Conservation (phyloP, 2,113 vertebrate species). For the Malurus cyaneus region DNA sequence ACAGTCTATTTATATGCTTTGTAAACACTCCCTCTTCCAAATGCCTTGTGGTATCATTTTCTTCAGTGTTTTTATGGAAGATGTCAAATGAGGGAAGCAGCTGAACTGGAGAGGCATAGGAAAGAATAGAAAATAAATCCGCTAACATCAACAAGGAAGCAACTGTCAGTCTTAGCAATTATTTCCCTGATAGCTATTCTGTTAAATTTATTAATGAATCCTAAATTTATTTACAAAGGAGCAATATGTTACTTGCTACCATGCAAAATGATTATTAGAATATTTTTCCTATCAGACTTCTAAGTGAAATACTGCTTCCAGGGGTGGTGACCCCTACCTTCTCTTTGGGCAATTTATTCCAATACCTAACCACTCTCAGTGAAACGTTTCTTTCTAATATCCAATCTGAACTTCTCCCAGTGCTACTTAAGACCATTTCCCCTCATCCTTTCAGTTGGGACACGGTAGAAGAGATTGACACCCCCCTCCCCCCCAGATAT, state of each 20-base stretch:
- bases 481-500: neutral
- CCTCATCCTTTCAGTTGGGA: neutral
- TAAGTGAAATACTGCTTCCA: neutral
- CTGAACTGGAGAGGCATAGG: neutral
- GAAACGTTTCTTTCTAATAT: neutral
- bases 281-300: neutral
- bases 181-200: neutral
- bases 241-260: neutral
- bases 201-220: neutral
- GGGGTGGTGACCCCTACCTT: neutral
- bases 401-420: neutral
- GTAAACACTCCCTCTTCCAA: slow-evolving; percentile 37
- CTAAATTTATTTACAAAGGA: neutral
- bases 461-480: neutral
- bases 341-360: neutral
- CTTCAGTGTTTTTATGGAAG: neutral
- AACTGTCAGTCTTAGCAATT: neutral
- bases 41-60: neutral
- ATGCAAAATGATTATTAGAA: neutral
- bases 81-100: slow-evolving; percentile 24
- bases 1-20: slow-evolving; percentile 31
- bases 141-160: neutral
- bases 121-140: slow-evolving; percentile 12
- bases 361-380: neutral
- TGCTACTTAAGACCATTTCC: neutral